A percentile compares a stretch with the other conserved stretches of the same genome.
Evolutionary conservation across 2,888 invertebrate species (phyloP).

Genomic region (Parnassius orleans): DNA sequence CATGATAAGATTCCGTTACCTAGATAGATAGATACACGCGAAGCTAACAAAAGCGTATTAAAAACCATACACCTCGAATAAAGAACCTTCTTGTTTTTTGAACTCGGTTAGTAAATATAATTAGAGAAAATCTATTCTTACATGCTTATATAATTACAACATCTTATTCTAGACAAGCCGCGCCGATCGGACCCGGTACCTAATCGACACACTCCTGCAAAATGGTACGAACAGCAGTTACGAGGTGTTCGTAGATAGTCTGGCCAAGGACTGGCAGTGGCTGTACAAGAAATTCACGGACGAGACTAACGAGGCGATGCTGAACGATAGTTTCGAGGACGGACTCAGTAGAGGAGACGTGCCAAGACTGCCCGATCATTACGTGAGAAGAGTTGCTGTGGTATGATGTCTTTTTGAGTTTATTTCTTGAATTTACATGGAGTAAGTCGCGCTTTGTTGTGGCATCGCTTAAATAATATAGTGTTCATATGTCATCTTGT

Average conservation of each 20-base stretch:
- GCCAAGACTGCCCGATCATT: slow-evolving; percentile 78
- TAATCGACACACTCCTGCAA: slow-evolving; percentile 63
- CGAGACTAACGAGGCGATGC: slow-evolving; percentile 49
- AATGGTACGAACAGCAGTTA: slow-evolving; percentile 71
- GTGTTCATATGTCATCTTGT: too few species aligned
- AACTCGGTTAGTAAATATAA: too few species aligned
- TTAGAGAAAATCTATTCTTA: too few species aligned
- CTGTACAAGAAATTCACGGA: slow-evolving; percentile 72
- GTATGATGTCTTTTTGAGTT: slow-evolving; percentile 50
- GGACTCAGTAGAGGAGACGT: slow-evolving; percentile 79
- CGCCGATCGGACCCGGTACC: slow-evolving; percentile 55
- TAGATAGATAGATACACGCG: too few species aligned
- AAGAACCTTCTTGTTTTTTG: too few species aligned
- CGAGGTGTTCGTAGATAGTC: slow-evolving; percentile 76
- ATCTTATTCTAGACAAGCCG: slow-evolving; percentile 49
- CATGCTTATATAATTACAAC: too few species aligned
- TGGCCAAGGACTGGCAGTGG: slow-evolving; percentile 81
- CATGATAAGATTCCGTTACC: too few species aligned
- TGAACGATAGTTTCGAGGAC: slow-evolving; percentile 72
- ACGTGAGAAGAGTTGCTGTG: slow-evolving; percentile 71
- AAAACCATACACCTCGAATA: too few species aligned
- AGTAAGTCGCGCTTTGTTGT: too few species aligned
- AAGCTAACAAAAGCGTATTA: too few species aligned
- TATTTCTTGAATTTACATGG: too few species aligned
- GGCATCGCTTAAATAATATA: too few species aligned